A percentile compares a stretch with the other conserved stretches of the same genome.
Conservation (phyloP, 2,888 invertebrate species). For the Tachina lurida region DNA sequence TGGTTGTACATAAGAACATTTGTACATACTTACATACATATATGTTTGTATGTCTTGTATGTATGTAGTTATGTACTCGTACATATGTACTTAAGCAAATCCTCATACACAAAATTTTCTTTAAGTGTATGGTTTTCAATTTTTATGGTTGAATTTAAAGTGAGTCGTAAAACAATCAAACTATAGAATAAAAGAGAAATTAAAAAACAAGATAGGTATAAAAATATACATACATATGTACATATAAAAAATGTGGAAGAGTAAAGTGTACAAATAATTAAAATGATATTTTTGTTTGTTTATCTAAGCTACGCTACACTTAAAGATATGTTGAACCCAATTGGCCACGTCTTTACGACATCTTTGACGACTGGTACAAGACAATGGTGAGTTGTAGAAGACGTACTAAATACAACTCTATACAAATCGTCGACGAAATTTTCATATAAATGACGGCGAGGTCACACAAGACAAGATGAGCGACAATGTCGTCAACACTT, state of each 20-base stretch:
- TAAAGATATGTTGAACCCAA: too few species aligned
- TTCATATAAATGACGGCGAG: too few species aligned
- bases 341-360: too few species aligned
- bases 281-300: neutral
- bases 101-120: conserved; percentile 16
- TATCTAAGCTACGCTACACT: neutral
- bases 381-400: too few species aligned
- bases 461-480: too few species aligned
- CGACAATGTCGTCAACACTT: too few species aligned
- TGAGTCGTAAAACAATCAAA: conserved; percentile 57
- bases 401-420: too few species aligned
- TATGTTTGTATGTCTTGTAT: neutral
- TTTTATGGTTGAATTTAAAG: conserved; percentile 54
- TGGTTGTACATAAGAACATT: neutral
- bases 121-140: conserved; percentile 38
- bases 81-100: neutral
- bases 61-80: neutral
- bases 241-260: conserved; percentile 5
- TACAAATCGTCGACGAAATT: too few species aligned
- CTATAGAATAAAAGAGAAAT: conserved; percentile 42
- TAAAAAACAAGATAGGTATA: conserved; percentile 8
- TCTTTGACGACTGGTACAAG: too few species aligned
- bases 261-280: conserved; percentile 41
- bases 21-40: neutral
- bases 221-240: too few species aligned